Base-by-base conservation (phyloP, 2,797 vertebrate genomes). In the Sebastolobus altivelis region DNA sequence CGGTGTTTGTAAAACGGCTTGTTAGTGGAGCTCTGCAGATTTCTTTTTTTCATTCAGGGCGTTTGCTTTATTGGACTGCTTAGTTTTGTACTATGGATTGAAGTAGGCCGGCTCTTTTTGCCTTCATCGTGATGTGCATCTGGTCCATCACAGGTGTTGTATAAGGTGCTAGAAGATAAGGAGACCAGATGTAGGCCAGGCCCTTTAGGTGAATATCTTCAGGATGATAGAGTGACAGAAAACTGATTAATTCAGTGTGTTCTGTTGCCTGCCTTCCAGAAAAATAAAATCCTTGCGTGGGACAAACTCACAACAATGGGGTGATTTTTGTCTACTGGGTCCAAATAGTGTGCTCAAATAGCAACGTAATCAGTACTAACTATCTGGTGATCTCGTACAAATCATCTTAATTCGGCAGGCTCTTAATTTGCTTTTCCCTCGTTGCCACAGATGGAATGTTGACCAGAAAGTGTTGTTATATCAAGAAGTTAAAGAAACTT, bases 131-230 rank as follows among this genome's bases (percentile, higher is more conserved):
- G 82, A 80, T 59, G 59, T 77, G 87, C 81, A 81, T 91, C 66
- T 91, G 69, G 37, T 85, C 81, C 72, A 67, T 76, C 55, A 61
- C 75, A 52, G 83, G 79, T 77, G 38, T 72, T 81, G 43, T 27
- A 85, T 81, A 90, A 88, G 72, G 58, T 43, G 20, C 58, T 55
- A 40, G 80, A 85, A 85, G 81, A 73, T 84, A 80, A 81, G 65
- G 59, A 72, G 69, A 78, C 90, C 88, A 83, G 77, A 87, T 90
- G 86, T 88, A 69, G 68, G 49, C 70, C 13, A 22, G 22, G 37
- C 38, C 37, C 54, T 59, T 81, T 83, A 73, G 75, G 18, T 60
- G 67, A 86, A 91, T 86, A 55, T 29, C 55, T 78, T 75, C 79
- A 80, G 72, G 69, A 56, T 93, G n/a, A 60, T 60, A 71, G 31